Evolutionary conservation across 1,140 invertebrate species (phyloP).

Genomic region (Drosophila varians): DNA sequence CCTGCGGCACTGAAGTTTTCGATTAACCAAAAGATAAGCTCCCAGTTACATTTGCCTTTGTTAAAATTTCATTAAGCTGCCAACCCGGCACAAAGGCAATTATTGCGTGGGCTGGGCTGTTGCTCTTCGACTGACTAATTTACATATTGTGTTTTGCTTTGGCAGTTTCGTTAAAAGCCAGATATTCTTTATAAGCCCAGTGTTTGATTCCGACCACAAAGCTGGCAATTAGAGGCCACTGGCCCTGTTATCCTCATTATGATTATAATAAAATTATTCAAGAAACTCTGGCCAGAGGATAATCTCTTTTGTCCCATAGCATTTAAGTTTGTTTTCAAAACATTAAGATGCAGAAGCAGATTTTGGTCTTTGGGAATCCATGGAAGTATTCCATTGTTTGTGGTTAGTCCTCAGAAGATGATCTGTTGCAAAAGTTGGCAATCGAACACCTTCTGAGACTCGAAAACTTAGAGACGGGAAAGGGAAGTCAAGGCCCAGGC

Average conservation of each 20-base stretch:
- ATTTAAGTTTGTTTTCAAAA: not conserved
- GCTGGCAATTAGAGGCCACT: constrained; percentile 4
- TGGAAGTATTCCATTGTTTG: not conserved
- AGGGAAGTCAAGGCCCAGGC: not conserved
- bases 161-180: constrained; percentile 13
- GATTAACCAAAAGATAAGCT: constrained; percentile 60
- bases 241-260: not conserved
- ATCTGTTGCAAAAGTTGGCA: constrained; percentile 6
- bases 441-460: constrained; percentile 27
- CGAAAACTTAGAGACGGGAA: constrained; percentile 6
- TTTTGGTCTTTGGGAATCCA: too few species aligned
- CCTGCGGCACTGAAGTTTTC: constrained; percentile 52
- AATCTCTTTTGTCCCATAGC: not conserved
- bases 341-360: too few species aligned
- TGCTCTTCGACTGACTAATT: constrained; percentile 42
- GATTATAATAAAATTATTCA: not conserved
- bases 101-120: constrained; percentile 39
- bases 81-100: constrained; percentile 45
- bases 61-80: constrained; percentile 55
- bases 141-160: constrained; percentile 39
- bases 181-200: not conserved
- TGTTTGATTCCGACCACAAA: constrained; percentile 18
- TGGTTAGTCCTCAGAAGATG: not conserved
- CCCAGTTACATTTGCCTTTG: constrained; percentile 52
- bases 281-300: not conserved